These are phyloP conservation scores for Cyanoderma ruficeps DNA, from an alignment of 2,113 vertebrate species.

Conservation along the genomic window DNA sequence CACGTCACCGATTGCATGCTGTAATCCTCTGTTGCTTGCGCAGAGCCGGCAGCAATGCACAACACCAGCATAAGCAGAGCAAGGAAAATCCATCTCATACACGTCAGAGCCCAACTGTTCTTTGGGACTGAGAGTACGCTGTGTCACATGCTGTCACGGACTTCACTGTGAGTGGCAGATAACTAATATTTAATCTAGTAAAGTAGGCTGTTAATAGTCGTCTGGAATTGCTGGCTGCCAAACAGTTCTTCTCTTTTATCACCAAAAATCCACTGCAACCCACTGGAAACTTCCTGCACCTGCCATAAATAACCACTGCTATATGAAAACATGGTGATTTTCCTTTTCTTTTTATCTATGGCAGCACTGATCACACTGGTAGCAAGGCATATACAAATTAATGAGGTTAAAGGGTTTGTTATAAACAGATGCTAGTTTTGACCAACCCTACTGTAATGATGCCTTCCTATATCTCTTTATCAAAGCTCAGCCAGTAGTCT, in stretches of 20 bases:
- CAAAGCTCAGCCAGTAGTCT: neutral
- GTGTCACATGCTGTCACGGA: neutral
- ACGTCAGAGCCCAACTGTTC: neutral
- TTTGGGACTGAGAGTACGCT: neutral
- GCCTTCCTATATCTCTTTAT: neutral
- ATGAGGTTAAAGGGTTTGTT: neutral
- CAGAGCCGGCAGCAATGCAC: accelerated
- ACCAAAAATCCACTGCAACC: neutral
- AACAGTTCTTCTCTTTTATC: neutral
- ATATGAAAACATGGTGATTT: neutral
- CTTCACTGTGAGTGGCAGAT: neutral
- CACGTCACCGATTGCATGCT: neutral
- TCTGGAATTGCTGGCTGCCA: neutral
- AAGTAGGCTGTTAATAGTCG: neutral
- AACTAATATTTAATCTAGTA: conserved; percentile 4
- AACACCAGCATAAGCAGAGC: neutral
- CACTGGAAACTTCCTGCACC: neutral
- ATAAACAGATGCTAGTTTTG: neutral
- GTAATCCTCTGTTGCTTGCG: accelerated
- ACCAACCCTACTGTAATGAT: neutral
- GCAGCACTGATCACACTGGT: neutral
- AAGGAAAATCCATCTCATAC: neutral
- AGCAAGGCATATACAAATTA: neutral
- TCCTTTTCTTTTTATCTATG: neutral
- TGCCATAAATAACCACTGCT: neutral